Evolutionary conservation across 2,888 invertebrate genomes (phyloP).

Genomic region (Mesodorylaimus sp.): DNA sequence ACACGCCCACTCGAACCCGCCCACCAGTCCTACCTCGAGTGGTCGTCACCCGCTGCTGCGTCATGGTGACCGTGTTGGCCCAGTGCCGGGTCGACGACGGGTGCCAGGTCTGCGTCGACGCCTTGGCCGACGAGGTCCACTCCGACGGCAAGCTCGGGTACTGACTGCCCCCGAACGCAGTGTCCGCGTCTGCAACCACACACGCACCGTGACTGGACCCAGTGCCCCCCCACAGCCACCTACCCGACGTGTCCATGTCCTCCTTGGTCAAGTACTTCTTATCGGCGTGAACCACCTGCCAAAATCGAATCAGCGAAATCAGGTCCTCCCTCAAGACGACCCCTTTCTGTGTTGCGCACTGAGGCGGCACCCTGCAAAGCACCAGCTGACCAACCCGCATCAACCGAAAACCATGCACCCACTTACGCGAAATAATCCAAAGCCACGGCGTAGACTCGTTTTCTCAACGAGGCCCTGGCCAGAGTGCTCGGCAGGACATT

Average conservation of each 20-base stretch:
- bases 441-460: slow-evolving; percentile 80
- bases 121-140: background rate
- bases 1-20: background rate
- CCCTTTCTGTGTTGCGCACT: slow-evolving; percentile 61
- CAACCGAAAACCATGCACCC: background rate
- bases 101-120: background rate
- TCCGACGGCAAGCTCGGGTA: background rate
- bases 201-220: no score
- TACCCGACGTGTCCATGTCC: slow-evolving; percentile 12
- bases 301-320: slow-evolving; percentile 67
- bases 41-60: background rate
- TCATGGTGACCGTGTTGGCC: slow-evolving; percentile 77
- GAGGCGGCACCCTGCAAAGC: slow-evolving; percentile 46
- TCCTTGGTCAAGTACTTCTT: slow-evolving; percentile 35
- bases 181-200: background rate
- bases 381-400: no score
- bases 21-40: background rate
- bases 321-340: slow-evolving; percentile 70
- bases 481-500: slow-evolving; percentile 55
- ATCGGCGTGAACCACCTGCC: slow-evolving; percentile 68
- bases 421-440: slow-evolving; percentile 60
- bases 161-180: background rate
- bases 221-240: background rate
- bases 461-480: slow-evolving; percentile 74
- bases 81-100: slow-evolving; percentile 43